Evolutionary conservation across 2,113 vertebrate genomes (phyloP).

Genomic region (Rhynchopsitta pachyrhyncha): DNA sequence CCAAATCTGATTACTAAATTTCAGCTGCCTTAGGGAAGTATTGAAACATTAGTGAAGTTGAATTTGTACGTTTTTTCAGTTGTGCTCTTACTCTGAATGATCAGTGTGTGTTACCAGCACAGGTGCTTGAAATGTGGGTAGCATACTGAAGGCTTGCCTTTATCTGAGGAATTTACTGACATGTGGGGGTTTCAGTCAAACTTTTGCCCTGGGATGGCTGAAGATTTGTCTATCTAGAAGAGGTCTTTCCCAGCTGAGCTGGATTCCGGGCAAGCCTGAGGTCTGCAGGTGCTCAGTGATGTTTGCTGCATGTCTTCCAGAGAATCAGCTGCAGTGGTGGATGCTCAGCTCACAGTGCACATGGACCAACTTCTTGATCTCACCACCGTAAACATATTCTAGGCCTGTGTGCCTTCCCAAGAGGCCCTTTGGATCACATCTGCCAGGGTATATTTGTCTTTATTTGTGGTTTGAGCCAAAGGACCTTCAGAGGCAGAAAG

Average conservation of each 20-base stretch:
- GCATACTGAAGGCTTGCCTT: background rate
- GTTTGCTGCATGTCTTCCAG: background rate
- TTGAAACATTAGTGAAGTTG: background rate
- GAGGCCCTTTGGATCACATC: background rate
- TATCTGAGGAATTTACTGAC: background rate
- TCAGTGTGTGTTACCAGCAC: background rate
- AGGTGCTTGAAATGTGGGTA: background rate
- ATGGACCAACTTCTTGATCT: background rate
- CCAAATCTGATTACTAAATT: background rate
- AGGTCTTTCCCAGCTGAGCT: background rate
- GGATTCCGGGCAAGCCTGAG: background rate
- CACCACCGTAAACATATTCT: background rate
- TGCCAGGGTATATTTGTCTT: background rate
- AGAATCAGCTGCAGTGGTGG: background rate
- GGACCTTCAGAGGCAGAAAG: background rate
- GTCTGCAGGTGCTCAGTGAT: background rate
- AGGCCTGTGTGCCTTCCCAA: background rate
- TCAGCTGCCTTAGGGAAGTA: background rate
- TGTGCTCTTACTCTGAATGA: background rate
- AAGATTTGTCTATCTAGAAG: background rate
- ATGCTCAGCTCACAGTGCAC: background rate
- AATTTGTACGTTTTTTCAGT: background rate
- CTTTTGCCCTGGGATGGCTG: background rate
- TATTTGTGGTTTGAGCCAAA: background rate
- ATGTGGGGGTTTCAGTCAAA: background rate